These are phyloP conservation scores for Pristionchus entomophagus DNA, from an alignment of 2,888 invertebrate species.

Conservation along the genomic window DNA sequence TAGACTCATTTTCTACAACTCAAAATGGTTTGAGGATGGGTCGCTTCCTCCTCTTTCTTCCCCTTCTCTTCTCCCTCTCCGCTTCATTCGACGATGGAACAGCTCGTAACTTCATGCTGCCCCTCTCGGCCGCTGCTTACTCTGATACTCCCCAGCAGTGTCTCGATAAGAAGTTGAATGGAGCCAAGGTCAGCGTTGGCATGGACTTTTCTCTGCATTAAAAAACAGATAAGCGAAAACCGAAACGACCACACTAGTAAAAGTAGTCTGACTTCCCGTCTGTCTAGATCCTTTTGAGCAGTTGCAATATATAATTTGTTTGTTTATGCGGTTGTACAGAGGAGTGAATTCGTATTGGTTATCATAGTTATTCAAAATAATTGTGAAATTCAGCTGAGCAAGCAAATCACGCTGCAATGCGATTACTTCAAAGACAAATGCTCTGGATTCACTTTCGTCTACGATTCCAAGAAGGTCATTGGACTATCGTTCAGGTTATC, in stretches of 20 bases:
- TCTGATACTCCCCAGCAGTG: slow-evolving; percentile 4
- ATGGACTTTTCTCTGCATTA: too few species aligned
- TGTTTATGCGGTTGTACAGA: too few species aligned
- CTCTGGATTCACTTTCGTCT: slow-evolving; percentile 62
- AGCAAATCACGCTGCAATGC: background rate
- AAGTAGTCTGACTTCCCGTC: too few species aligned
- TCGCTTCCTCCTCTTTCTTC: background rate
- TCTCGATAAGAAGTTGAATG: background rate
- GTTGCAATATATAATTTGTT: too few species aligned
- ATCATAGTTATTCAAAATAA: background rate
- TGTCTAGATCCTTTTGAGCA: too few species aligned
- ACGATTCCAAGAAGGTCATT: slow-evolving; percentile 58
- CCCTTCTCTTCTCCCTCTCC: background rate
- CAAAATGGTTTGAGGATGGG: background rate
- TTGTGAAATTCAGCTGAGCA: background rate
- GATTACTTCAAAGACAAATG: slow-evolving; percentile 55
- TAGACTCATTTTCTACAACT: too few species aligned
- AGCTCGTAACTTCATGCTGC: slow-evolving; percentile 21
- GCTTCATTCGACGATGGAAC: slow-evolving; percentile 18
- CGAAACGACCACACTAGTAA: background rate
- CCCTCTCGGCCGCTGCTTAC: slow-evolving; percentile 25
- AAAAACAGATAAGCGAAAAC: background rate
- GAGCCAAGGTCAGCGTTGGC: slow-evolving; percentile 11
- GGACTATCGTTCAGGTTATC: slow-evolving; percentile 66
- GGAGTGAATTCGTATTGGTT: background rate